Conservation (phyloP, 2,797 vertebrate genomes). For the Tangara arthus region DNA sequence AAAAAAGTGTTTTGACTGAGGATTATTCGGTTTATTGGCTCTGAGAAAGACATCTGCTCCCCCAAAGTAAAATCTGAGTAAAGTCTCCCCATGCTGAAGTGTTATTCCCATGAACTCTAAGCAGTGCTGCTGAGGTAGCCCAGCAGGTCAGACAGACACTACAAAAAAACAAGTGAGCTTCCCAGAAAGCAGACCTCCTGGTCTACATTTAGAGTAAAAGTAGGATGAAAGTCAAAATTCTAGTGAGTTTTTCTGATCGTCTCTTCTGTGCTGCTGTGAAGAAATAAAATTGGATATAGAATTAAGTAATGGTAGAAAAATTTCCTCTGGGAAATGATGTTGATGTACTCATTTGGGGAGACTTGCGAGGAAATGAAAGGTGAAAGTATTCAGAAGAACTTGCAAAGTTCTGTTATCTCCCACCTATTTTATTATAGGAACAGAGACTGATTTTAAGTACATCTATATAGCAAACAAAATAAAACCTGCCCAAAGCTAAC, state of each 20-base stretch:
- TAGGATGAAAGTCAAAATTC: background rate
- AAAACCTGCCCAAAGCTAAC: background rate
- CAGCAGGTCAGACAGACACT: background rate
- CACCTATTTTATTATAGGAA: background rate
- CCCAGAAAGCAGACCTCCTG: background rate
- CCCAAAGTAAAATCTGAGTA: background rate
- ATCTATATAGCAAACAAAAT: background rate
- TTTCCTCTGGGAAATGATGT: background rate
- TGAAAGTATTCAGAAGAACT: background rate
- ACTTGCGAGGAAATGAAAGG: background rate
- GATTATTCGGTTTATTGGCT: background rate
- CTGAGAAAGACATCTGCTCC: background rate
- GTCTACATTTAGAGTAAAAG: background rate
- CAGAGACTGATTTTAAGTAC: background rate
- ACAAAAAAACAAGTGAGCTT: background rate
- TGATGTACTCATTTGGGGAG: background rate
- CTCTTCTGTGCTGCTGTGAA: background rate
- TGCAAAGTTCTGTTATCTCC: background rate
- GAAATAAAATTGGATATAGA: background rate
- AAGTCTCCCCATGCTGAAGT: background rate
- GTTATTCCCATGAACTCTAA: background rate
- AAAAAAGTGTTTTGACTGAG: background rate
- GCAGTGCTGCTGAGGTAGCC: background rate
- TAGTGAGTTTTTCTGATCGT: background rate
- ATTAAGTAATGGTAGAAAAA: background rate